Evolutionary conservation across 2,797 vertebrate genomes (phyloP), one percentile per base, ranked within the genome.

Genomic region (Remorina albescens): DNA sequence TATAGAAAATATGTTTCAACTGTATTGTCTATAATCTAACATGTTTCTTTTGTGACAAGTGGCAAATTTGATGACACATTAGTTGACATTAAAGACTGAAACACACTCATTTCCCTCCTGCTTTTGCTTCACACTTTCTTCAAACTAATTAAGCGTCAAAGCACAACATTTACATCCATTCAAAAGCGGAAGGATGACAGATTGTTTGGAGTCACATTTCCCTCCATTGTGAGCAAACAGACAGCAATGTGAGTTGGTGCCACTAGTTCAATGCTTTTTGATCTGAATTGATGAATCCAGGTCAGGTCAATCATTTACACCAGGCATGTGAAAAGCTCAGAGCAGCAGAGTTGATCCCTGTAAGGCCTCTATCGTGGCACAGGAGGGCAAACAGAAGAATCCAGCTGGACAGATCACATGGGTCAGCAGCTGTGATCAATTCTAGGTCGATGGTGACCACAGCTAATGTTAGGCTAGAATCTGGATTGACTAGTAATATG

Each of bases 271-370:
- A 60, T 61, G 69, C 74, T 64, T 79, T 89, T 89, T 79, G 84
- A 91, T 91, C 67, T 8, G 9, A 71, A 76, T 57, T 57, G 61
- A 73, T 67, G 67, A 74, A 89, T 82, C 41, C 74, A 68, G 88
- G 85, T 87, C 86, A 69, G 82, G 82, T 78, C 83, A 85, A 76
- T 89, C 80, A 83, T 87, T 87, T 86, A 85, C 59, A 44, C 15
- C 70, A 11, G 2, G 39, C 34, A 63, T 64, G 65, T 64, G 75
- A 69, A 55, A 28, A 64, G 59, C 80, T 62, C 71, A 62, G 54
- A 54, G 77, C 71, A 36, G 81, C 67, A 30, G 46, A 0, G 39
- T 54, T 28, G 51, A 64, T 69, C 63, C 74, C 80, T 0, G 1
- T 18, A 63, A 72, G 58, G 49, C 34, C 64, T 25, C 15, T n/a